Evolutionary conservation across 2,113 vertebrate genomes (phyloP).

Genomic region (Corvus moneduloides): DNA sequence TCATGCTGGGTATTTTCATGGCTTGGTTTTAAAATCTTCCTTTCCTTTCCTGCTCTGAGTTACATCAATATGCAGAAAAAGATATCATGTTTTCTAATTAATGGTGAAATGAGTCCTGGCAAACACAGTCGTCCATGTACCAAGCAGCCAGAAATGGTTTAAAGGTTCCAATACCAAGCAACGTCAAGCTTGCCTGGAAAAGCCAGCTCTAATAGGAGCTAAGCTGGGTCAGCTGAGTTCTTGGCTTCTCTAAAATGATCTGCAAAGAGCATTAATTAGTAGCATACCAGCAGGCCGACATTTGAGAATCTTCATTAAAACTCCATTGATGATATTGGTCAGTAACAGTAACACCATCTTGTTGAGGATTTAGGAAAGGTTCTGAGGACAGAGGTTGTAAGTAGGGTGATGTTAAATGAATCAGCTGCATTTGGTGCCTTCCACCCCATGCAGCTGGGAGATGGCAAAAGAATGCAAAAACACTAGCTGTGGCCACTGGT

Average conservation of each 20-base stretch:
- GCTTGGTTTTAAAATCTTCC: not conserved
- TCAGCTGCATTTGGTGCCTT: not conserved
- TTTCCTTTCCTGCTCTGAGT: not conserved
- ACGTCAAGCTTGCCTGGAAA: not conserved
- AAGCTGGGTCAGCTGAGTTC: not conserved
- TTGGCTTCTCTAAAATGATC: not conserved
- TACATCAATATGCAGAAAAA: not conserved
- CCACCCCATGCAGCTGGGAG: not conserved
- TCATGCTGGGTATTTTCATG: not conserved
- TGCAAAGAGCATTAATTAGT: not conserved
- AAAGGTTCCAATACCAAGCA: not conserved
- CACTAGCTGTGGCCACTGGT: not conserved
- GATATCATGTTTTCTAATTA: not conserved
- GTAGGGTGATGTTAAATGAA: not conserved
- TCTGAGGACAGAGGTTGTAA: not conserved
- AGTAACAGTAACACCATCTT: not conserved
- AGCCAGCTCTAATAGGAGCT: not conserved
- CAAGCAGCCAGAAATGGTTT: not conserved
- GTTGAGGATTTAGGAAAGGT: not conserved
- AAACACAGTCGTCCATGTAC: not conserved
- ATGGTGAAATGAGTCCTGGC: not conserved
- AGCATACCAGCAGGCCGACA: not conserved
- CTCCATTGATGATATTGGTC: not conserved
- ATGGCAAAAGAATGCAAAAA: not conserved
- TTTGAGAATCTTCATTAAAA: not conserved